Evolutionary conservation across 2,113 vertebrate genomes (phyloP), one percentile per base, ranked within the genome.

Genomic region (Megaptera novaeangliae): DNA sequence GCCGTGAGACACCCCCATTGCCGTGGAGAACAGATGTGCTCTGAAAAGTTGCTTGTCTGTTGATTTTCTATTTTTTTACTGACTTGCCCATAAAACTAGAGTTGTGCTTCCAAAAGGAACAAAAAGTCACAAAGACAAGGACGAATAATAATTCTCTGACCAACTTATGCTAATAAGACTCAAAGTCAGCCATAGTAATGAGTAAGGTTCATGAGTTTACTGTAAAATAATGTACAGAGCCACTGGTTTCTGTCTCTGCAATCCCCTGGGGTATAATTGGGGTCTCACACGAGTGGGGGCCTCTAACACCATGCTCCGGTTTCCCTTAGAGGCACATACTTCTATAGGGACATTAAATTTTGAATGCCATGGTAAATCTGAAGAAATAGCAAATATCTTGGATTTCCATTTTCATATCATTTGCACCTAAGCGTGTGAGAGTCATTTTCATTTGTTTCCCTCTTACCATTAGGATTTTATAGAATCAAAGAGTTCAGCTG

Each of bases 21-120:
- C 34, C 7, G 0, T 11, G 52, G 63, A 61, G 23, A 59, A 20
- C 74, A 71, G 86, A 49, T 20, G 39, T 27, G 52, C 52, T 72
- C 57, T 88, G 63, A 84, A 36, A 71, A 25, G 14, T 13, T 69
- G 86, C 86, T 93, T 63, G 5, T 44, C 34, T 0, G 0, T 9
- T 71, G 25, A 39, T 34, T 92, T 88, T 34, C 5, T 55, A 11
- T 57, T 84, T 49, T 88, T 91, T n/a, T 41, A 34, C 59, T 39
- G 89, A 90, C 39, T 86, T 93, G 49, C 66, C 49, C 63, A 69
- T 75, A 86, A 96, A 92, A 81, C n/a, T 69, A 87, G 59, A 96
- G 49, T 82, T 87, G 64, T 87, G 72, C 34, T 93, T 96, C 86
- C 81, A 90, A 61, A 74, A 97, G 85, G 9, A 93, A 71, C 74